These are phyloP conservation scores for Caenorhabditis sp. DNA, from an alignment of 2,888 invertebrate genomes.

Conservation along the genomic window DNA sequence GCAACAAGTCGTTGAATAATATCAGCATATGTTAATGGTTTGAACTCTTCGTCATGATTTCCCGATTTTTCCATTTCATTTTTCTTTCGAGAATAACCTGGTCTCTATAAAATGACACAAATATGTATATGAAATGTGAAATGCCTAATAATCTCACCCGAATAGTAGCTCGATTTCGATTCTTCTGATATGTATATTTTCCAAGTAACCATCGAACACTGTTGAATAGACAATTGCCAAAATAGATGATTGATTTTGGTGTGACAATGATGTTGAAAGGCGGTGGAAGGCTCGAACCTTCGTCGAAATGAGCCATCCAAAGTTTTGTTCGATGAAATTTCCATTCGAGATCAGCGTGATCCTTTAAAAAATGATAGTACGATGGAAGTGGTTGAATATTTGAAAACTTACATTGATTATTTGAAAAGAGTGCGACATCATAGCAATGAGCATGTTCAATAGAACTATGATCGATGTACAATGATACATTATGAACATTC, in stretches of 20 bases:
- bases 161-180: slow-evolving; percentile 65
- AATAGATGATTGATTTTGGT: slow-evolving; percentile 73
- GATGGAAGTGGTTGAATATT: not conserved
- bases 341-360: slow-evolving; percentile 76
- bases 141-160: too few species aligned
- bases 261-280: slow-evolving; percentile 76
- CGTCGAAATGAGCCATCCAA: slow-evolving; percentile 76
- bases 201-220: slow-evolving; percentile 63
- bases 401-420: slow-evolving; percentile 72
- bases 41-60: slow-evolving; percentile 48
- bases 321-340: slow-evolving; percentile 76
- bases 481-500: slow-evolving; percentile 74
- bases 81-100: slow-evolving; percentile 64
- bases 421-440: slow-evolving; percentile 72
- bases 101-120: slow-evolving; percentile 61
- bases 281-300: slow-evolving; percentile 75
- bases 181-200: slow-evolving; percentile 63
- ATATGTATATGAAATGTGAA: too few species aligned
- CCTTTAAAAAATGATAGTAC: slow-evolving; percentile 68
- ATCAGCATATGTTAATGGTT: slow-evolving; percentile 71
- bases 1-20: slow-evolving; percentile 74
- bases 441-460: slow-evolving; percentile 72
- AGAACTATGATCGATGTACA: slow-evolving; percentile 74
- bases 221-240: slow-evolving; percentile 56
- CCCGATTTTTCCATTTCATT: slow-evolving; percentile 50